Base-by-base conservation (phyloP, 2,888 invertebrate species). In the Amiota mariae region DNA sequence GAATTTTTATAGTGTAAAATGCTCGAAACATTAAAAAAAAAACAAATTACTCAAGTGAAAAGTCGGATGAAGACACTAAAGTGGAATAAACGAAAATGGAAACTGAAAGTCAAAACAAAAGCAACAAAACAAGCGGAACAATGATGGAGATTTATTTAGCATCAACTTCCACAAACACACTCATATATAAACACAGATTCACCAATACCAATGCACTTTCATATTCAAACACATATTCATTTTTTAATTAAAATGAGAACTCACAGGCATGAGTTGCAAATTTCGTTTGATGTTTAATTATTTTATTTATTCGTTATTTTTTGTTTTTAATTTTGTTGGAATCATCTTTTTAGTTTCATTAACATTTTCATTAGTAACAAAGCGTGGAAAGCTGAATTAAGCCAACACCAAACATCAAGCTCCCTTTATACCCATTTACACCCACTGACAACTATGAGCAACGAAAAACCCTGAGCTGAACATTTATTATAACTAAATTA, bases 401-500 rank as follows among this genome's bases (percentile, higher is more conserved):
- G 70, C 18, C 70, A 73, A 47, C 72, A 54, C 49, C 12, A 63
- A 59, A 11, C 57, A 13, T 15, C 1, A 20, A 46, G 47, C 36
- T n/a, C 48, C 10, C 47, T 46, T 36, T 46, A 18, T 8, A 51
- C 54, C 66, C 46, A 61, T 10, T 51, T 54, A 59, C 3, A 64
- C 15, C 1, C 12, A 46, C 11, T 59, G 15, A 70, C 18, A 63
- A 10, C 56, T 11, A 54, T 15, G 3, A n/a, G 63, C 61, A 51
- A 11, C 13, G 56, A 70, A 20, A 15, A 72, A 68, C 13, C 0
- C 6, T 15, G 46, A 6, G 13, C 46, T 54, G 66, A 67, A 73
- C n/a, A 15, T 54, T 54, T 4, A 24, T 63, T 46, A 70, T 61
- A 74, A 71, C 72, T 66, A 76, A 85, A 85, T 81, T 82, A 80